Conservation (phyloP, 2,113 vertebrate species). For the Leiothrix lutea region DNA sequence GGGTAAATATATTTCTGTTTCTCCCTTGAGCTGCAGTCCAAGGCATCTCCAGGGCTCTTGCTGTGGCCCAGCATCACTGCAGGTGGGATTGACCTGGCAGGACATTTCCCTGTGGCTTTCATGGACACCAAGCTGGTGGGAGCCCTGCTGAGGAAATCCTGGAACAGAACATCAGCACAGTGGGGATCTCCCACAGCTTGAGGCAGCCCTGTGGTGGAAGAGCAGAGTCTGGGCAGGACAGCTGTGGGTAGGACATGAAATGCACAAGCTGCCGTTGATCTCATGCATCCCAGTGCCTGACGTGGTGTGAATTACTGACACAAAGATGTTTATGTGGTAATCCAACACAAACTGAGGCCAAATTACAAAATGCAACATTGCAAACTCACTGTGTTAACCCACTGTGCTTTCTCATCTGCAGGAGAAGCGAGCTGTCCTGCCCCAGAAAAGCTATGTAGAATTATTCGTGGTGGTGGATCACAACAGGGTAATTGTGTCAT, state of each 20-base stretch:
- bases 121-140: not conserved
- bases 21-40: not conserved
- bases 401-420: conserved; percentile 46
- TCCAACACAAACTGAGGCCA: not conserved
- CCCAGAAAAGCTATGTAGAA: conserved; percentile 83
- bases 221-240: not conserved
- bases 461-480: conserved; percentile 84
- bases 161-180: not conserved
- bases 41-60: not conserved
- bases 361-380: not conserved
- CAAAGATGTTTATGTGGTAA: not conserved
- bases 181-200: not conserved
- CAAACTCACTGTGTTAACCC: not conserved
- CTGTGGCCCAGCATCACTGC: not conserved
- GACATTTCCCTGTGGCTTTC: not conserved
- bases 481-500: conserved; percentile 73
- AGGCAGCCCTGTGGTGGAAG: not conserved
- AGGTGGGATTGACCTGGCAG: not conserved
- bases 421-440: conserved; percentile 77
- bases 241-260: not conserved
- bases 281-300: not conserved
- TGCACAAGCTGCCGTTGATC: not conserved
- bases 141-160: not conserved
- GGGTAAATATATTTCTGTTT: conserved; percentile 41
- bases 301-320: not conserved